phyloP scores from a whole-genome alignment of 2,113 vertebrate genomes.

The Pseudorhombus dupliciocellatus region DNA sequence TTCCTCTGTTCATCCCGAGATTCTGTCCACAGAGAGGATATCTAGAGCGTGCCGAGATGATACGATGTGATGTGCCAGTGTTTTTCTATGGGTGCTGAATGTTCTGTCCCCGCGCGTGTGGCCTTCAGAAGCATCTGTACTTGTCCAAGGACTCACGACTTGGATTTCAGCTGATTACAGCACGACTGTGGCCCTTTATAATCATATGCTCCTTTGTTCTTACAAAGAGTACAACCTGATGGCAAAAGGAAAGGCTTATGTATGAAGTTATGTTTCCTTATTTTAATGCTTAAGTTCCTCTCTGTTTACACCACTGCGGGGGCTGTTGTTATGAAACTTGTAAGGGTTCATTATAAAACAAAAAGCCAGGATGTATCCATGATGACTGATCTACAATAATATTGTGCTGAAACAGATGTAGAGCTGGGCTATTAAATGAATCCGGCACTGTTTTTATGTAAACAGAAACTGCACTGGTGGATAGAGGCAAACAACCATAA shows the following conservation, averaged over 20 bases:
- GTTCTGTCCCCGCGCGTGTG: conserved; percentile 26
- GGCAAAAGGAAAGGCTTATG: no score
- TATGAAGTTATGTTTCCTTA: no score
- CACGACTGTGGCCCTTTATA: background rate
- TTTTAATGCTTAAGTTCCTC: no score
- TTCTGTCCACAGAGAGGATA: conserved; percentile 1
- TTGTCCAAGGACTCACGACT: background rate
- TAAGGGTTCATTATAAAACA: no score
- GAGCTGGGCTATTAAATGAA: no score
- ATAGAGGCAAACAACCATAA: background rate
- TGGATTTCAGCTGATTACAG: background rate
- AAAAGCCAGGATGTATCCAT: background rate
- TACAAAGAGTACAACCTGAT: background rate
- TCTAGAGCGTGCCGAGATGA: conserved; percentile 2
- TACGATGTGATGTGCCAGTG: conserved; percentile 6
- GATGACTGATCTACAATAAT: background rate
- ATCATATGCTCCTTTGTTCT: background rate
- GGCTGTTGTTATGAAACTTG: no score
- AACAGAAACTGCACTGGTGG: no score
- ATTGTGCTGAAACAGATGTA: background rate
- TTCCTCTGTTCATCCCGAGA: conserved; percentile 39
- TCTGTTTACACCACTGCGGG: no score
- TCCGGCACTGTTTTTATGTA: no score
- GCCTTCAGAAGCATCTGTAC: background rate
- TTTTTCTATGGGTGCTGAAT: conserved; percentile 46